Percentiles rank a stretch among this genome's conserved stretches.
These are phyloP conservation scores for Acyrthosiphon pisum DNA, from an alignment of 1,140 invertebrate species.

Conservation along the genomic window DNA sequence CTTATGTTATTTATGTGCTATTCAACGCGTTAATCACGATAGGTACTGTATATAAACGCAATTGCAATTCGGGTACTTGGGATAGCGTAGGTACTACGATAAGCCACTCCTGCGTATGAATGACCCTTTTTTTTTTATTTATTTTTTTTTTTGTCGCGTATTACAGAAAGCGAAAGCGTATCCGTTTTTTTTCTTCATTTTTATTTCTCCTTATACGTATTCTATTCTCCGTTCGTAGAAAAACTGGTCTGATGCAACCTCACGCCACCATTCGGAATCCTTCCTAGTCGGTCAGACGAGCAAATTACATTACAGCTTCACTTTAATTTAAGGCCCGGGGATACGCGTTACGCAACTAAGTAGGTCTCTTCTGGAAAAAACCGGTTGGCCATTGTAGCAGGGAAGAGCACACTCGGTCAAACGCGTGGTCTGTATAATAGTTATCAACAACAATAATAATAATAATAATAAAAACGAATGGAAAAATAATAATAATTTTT, in stretches of 20 bases:
- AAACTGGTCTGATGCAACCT: conserved; percentile 52
- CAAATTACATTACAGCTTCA: conserved; percentile 54
- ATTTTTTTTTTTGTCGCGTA: neutral
- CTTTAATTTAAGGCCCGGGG: conserved; percentile 44
- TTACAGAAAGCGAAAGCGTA: conserved; percentile 53
- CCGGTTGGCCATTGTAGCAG: conserved; percentile 26
- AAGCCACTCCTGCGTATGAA: conserved; percentile 27
- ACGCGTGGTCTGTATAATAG: conserved; percentile 17
- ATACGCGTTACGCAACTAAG: conserved; percentile 51
- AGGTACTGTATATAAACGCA: neutral
- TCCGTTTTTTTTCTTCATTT: conserved; percentile 38
- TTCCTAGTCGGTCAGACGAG: conserved; percentile 57
- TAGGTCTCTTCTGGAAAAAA: conserved; percentile 52
- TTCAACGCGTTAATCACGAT: neutral
- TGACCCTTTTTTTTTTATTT: conserved; percentile 31
- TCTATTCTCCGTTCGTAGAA: conserved; percentile 26
- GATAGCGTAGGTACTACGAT: neutral
- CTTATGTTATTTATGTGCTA: neutral
- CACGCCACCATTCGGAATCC: conserved; percentile 50
- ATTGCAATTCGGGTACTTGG: neutral
- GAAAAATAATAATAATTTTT: conserved; percentile 31
- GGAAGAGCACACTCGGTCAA: conserved; percentile 43
- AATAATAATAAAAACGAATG: neutral
- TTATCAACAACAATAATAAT: conserved; percentile 36
- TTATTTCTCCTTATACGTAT: conserved; percentile 34